These are phyloP conservation scores for Maconellicoccus hirsutus DNA, from an alignment of 1,140 invertebrate species.

Conservation along the genomic window DNA sequence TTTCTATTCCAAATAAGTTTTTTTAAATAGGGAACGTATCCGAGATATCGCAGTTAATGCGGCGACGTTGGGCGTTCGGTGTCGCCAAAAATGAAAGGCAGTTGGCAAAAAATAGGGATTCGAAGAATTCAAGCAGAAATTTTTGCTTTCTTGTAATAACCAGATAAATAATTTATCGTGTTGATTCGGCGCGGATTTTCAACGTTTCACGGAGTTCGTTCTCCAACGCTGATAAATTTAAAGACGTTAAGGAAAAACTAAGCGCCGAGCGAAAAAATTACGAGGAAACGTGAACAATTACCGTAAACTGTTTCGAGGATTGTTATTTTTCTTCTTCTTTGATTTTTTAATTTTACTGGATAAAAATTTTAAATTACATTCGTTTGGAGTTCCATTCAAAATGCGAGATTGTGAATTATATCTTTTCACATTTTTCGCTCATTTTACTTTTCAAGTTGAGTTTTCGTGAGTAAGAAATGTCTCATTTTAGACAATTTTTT, in stretches of 20 bases:
- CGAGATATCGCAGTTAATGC: slow-evolving; percentile 15
- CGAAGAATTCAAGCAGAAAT: slow-evolving; percentile 7
- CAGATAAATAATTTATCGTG: slow-evolving; percentile 16
- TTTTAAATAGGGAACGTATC: slow-evolving; percentile 10
- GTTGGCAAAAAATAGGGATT: not conserved
- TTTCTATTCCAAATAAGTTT: slow-evolving; percentile 18
- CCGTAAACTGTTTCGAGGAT: not conserved
- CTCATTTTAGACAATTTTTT: too few relatives aligned
- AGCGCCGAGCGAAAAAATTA: not conserved
- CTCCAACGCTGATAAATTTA: not conserved
- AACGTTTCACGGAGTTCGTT: not conserved
- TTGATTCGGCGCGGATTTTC: slow-evolving; percentile 7
- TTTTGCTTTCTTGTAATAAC: slow-evolving; percentile 13
- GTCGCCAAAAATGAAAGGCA: slow-evolving; percentile 10
- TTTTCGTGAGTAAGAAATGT: too few relatives aligned
- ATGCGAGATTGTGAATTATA: too few relatives aligned
- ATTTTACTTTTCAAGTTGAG: too few relatives aligned
- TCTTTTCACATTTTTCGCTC: too few relatives aligned
- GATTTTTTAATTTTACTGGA: too few relatives aligned
- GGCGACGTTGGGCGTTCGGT: slow-evolving; percentile 13
- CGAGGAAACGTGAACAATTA: not conserved
- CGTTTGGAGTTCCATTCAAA: too few relatives aligned
- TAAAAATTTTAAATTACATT: too few relatives aligned
- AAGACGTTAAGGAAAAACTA: not conserved
- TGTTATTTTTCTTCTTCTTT: not conserved